phyloP scores from a whole-genome alignment of 1,140 invertebrate genomes.

The Penaeus indicus region DNA sequence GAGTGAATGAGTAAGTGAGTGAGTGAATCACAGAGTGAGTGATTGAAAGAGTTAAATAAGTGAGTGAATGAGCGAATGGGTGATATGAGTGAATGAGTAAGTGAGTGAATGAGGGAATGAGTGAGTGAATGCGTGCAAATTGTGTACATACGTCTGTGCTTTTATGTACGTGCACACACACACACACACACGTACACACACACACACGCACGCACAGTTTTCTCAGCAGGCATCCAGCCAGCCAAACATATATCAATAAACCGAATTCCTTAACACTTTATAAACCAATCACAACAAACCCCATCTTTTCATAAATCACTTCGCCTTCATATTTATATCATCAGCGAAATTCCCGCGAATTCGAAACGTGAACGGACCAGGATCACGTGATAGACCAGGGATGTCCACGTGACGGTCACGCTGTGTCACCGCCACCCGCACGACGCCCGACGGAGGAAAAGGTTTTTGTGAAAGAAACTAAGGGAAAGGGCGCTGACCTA shows the following conservation, averaged over 20 bases:
- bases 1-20: background rate
- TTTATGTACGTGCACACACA: constrained; percentile 9
- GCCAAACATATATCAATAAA: background rate
- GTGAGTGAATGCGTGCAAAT: background rate
- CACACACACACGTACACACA: background rate
- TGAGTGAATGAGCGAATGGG: background rate
- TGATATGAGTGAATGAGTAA: background rate
- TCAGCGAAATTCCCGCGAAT: too few relatives aligned
- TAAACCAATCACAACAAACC: background rate
- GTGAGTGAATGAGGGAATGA: background rate
- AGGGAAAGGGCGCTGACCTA: too few relatives aligned
- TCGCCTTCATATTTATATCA: too few relatives aligned
- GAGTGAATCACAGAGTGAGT: background rate
- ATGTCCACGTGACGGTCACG: too few relatives aligned
- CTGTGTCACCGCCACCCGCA: too few relatives aligned
- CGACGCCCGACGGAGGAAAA: too few relatives aligned
- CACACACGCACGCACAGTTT: background rate
- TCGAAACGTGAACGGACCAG: too few relatives aligned
- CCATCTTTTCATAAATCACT: too few relatives aligned
- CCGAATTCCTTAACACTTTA: background rate
- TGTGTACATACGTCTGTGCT: background rate
- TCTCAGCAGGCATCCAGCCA: background rate
- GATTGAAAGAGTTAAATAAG: background rate
- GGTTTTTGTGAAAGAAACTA: too few relatives aligned
- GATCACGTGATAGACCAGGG: too few relatives aligned